phyloP scores from a whole-genome alignment of 2,797 vertebrate species.

The Tapirus indicus region DNA sequence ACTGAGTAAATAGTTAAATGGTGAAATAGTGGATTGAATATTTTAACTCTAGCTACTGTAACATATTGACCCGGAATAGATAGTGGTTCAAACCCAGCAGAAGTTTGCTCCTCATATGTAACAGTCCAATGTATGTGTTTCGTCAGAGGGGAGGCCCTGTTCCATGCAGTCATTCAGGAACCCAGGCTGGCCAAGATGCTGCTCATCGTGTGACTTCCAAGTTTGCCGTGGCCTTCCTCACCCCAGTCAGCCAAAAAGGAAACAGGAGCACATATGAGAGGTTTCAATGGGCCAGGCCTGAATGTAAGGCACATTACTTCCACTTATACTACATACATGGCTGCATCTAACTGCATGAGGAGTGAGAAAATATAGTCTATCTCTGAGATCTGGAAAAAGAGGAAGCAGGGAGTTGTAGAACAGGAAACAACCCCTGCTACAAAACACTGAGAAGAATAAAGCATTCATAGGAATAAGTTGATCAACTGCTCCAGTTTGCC shows the following conservation, averaged over 20 bases:
- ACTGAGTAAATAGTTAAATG: not conserved
- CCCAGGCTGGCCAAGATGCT: not conserved
- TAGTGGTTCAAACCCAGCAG: not conserved
- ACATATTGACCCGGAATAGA: not conserved
- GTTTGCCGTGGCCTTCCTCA: not conserved
- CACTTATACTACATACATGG: not conserved
- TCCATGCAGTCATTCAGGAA: not conserved
- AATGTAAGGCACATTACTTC: not conserved
- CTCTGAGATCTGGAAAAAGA: not conserved
- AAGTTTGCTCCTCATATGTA: not conserved
- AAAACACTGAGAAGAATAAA: not conserved
- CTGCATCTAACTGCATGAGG: not conserved
- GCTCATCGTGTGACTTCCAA: not conserved
- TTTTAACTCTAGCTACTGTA: not conserved
- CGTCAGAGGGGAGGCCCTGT: too few relatives aligned
- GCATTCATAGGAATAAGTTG: not conserved
- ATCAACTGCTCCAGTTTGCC: not conserved
- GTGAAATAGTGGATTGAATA: not conserved
- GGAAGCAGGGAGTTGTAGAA: not conserved
- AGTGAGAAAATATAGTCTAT: not conserved
- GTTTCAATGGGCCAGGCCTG: not conserved
- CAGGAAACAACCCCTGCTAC: not conserved
- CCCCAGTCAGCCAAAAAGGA: not conserved
- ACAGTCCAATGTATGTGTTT: not conserved
- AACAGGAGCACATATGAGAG: rapidly evolving